A percentile compares a stretch with the other conserved stretches of the same genome.
phyloP scores from a whole-genome alignment of 2,888 invertebrate species.

The Eupithecia vulgata region DNA sequence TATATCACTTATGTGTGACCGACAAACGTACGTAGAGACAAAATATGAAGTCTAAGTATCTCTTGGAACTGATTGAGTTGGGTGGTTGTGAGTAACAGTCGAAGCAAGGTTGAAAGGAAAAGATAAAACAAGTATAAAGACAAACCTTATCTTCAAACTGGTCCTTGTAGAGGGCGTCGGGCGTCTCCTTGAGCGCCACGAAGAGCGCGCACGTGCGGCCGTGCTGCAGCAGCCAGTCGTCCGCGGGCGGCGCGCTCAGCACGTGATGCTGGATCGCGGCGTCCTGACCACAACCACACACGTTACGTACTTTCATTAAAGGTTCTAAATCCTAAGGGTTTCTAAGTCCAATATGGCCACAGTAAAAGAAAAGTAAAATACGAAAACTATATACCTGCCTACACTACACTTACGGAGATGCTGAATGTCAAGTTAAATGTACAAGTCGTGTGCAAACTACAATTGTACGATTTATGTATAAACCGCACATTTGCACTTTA shows the following conservation, averaged over 20 bases:
- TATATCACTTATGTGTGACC: too few relatives aligned
- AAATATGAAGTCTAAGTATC: background rate
- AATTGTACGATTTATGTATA: too few relatives aligned
- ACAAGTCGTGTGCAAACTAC: too few relatives aligned
- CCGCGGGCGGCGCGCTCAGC: slow-evolving; percentile 77
- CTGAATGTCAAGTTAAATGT: too few relatives aligned
- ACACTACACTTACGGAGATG: too few relatives aligned
- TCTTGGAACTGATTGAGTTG: background rate
- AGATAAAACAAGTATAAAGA: background rate
- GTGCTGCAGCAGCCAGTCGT: slow-evolving; percentile 90
- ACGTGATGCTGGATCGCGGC: slow-evolving; percentile 90
- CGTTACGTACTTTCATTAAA: background rate
- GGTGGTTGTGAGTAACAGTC: background rate
- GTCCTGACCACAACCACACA: slow-evolving; percentile 67
- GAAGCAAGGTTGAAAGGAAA: background rate
- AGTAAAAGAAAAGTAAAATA: background rate
- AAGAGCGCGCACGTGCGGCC: slow-evolving; percentile 93
- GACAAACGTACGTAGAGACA: too few relatives aligned
- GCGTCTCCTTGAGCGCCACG: slow-evolving; percentile 94
- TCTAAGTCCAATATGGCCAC: background rate
- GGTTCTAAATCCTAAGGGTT: too few relatives aligned
- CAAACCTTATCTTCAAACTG: slow-evolving; percentile 39
- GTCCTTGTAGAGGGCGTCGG: slow-evolving; percentile 68
- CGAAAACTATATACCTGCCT: background rate
- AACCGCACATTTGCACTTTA: too few relatives aligned